Base-by-base conservation (phyloP, 2,113 vertebrate species). In the Oostethus manadensis region DNA sequence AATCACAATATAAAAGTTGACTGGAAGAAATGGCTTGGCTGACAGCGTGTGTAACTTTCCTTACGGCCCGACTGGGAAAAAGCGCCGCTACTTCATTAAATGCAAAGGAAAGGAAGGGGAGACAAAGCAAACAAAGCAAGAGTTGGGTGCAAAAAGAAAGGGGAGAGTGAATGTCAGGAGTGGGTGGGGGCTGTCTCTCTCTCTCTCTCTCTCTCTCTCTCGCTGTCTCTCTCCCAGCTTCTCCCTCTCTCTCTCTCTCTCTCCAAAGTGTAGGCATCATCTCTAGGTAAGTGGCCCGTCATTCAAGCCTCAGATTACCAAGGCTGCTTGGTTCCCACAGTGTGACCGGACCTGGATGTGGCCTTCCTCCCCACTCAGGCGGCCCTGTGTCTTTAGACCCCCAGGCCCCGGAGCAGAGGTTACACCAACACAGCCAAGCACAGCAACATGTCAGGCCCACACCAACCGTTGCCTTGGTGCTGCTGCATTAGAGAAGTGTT, bases 51-150 rank as follows among this genome's bases (percentile, higher is more conserved):
- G 68, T 76, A 68, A 78, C 57, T 18, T 73, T 62, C 77, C 81
- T 81, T 82, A 53, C 59, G 65, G 68, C 13, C 73, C 64, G 76
- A 84, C 84, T 72, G 74, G 78, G 77, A 78, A 82, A 81, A 78
- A 44, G 69, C 73, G 64, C 61, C 21, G 77, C 84, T 79, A 89
- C 85, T 87, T 90, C 86, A 87, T 88, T 83, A 84, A 88, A 76
- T 75, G 82, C 60, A 80, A 78, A 78, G 71, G 77, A 75, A 74
- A 86, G 62, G 73, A 84, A 84, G 84, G 74, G 21, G 68, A 77
- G 84, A 90, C 86, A 89, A 90, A 87, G 84, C 86, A 89, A 89
- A 90, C 88, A 88, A 87, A 87, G 82, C 86, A 78, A 38, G 72
- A 80, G 66, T 71, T 77, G 54, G 71, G 69, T 73, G 70, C 78